A percentile compares a stretch with the other conserved stretches of the same genome.
These are phyloP conservation scores for Tiaroga cobitis DNA, from an alignment of 2,797 vertebrate species.

Conservation along the genomic window DNA sequence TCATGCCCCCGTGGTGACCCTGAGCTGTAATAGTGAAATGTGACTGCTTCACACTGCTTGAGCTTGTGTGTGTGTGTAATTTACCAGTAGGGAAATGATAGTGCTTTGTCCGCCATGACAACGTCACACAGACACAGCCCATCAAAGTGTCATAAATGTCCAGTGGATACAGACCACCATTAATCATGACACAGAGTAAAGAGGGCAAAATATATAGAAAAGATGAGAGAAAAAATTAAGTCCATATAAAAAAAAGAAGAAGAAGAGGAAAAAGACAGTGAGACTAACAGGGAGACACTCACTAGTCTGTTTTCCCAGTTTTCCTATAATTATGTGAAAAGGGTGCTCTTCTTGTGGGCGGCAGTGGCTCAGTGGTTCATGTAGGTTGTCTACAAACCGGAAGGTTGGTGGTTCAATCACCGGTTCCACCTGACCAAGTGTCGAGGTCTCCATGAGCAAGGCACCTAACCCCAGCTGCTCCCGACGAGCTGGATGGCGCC, in stretches of 20 bases:
- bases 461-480: no score
- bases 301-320: neutral
- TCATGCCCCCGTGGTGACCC: slow-evolving; percentile 51
- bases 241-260: neutral
- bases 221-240: neutral
- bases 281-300: neutral
- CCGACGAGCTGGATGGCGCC: no score
- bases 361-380: no score
- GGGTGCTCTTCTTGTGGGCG: neutral
- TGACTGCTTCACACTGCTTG: slow-evolving; percentile 40
- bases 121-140: slow-evolving; percentile 35
- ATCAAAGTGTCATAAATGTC: slow-evolving; percentile 40
- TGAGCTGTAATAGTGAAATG: slow-evolving; percentile 44
- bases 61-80: slow-evolving; percentile 6
- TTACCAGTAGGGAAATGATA: slow-evolving; percentile 23
- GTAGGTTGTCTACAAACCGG: no score
- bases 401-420: no score
- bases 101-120: slow-evolving; percentile 19
- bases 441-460: no score
- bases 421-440: no score
- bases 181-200: slow-evolving; percentile 50
- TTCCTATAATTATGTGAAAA: slow-evolving; percentile 14
- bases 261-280: neutral
- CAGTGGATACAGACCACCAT: slow-evolving; percentile 32
- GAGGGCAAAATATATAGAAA: slow-evolving; percentile 20